Evolutionary conservation across 2,797 vertebrate species (phyloP).

Genomic region (Hephaestus fuliginosus): DNA sequence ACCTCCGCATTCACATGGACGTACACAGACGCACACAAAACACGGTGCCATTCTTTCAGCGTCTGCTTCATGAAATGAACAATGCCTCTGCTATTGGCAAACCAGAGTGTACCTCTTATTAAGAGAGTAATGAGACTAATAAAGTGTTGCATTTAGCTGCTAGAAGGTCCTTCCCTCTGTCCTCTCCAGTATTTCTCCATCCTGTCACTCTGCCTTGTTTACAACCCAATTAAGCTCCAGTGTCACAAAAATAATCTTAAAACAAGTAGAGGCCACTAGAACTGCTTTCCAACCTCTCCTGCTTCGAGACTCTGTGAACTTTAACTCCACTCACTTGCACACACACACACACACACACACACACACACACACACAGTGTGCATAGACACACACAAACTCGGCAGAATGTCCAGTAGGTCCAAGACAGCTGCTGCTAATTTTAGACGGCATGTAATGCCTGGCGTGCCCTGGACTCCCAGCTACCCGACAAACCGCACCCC

Average conservation of each 20-base stretch:
- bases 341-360: slow-evolving; percentile 8
- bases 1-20: slow-evolving; percentile 22
- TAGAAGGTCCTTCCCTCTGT: background rate
- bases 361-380: slow-evolving; percentile 14
- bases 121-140: background rate
- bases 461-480: slow-evolving; percentile 59
- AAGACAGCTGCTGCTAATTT: slow-evolving; percentile 85
- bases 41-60: background rate
- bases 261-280: slow-evolving; percentile 31
- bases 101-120: background rate
- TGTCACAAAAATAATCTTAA: slow-evolving; percentile 37
- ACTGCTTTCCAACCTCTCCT: slow-evolving; percentile 49
- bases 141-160: background rate
- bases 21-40: slow-evolving; percentile 18
- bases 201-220: slow-evolving; percentile 26
- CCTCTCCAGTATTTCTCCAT: background rate
- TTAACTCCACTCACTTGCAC: slow-evolving; percentile 30
- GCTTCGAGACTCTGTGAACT: slow-evolving; percentile 39
- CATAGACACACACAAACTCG: slow-evolving; percentile 29
- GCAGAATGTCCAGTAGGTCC: slow-evolving; percentile 60
- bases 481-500: slow-evolving; percentile 51
- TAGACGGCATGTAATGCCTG: slow-evolving; percentile 70
- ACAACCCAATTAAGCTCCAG: slow-evolving; percentile 32
- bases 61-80: background rate
- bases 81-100: background rate